Evolutionary conservation across 2,113 vertebrate species (phyloP).

Genomic region (Peromyscus polionotus): DNA sequence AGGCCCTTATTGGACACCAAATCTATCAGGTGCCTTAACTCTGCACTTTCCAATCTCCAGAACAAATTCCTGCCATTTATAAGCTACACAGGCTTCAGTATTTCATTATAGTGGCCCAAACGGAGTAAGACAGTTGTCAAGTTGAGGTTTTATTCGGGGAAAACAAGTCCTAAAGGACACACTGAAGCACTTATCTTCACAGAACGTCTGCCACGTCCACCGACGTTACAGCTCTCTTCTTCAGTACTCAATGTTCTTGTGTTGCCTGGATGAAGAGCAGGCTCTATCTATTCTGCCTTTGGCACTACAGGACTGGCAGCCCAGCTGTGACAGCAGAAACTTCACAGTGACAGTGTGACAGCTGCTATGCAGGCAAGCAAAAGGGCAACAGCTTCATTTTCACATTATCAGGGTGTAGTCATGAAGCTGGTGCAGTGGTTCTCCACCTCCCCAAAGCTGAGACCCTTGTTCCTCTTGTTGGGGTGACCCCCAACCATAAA

Average conservation of each 20-base stretch:
- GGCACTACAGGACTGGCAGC: background rate
- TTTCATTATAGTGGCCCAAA: background rate
- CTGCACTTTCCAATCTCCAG: background rate
- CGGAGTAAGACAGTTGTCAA: slow-evolving; percentile 8
- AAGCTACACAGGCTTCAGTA: background rate
- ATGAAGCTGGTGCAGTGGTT: background rate
- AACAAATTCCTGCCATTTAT: background rate
- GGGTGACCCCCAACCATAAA: background rate
- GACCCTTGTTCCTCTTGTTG: background rate
- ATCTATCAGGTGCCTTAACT: background rate
- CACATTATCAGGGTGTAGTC: slow-evolving; percentile 53
- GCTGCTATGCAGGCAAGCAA: slow-evolving; percentile 29
- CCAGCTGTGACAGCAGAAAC: slow-evolving; percentile 37
- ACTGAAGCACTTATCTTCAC: background rate
- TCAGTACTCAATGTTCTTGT: slow-evolving; percentile 14
- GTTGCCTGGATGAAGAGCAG: background rate
- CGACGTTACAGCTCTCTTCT: background rate
- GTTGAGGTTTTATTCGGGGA: background rate
- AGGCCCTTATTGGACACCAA: background rate
- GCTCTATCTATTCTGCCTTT: background rate
- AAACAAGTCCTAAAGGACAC: background rate
- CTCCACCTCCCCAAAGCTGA: background rate
- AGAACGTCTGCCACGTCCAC: background rate
- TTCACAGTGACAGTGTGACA: slow-evolving; percentile 51
- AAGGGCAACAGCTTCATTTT: slow-evolving; percentile 63